Conservation (phyloP, 2,888 invertebrate genomes). For the Hirtodrosophila trivittata region DNA sequence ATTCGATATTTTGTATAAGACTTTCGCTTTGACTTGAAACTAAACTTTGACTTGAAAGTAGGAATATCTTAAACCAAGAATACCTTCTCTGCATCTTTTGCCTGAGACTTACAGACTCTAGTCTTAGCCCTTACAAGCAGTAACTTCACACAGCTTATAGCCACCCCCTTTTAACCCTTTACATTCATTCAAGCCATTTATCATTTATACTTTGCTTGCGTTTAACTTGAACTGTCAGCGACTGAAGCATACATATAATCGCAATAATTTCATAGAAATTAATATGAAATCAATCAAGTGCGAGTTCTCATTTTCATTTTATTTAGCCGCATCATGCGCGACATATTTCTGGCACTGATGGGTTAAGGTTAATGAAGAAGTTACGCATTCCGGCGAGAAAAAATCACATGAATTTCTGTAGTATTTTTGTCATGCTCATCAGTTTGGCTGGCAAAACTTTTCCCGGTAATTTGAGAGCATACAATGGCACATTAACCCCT, state of each 20-base stretch:
- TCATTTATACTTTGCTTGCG: conserved; percentile 44
- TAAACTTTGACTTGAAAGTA: too few species aligned
- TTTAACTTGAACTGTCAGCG: conserved; percentile 35
- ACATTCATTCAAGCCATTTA: conserved; percentile 1
- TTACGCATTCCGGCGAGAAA: conserved; percentile 31
- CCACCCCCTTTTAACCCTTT: conserved; percentile 3
- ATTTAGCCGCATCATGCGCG: conserved; percentile 52
- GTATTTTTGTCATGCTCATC: conserved; percentile 71
- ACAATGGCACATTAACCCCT: conserved; percentile 72
- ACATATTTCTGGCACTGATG: conserved; percentile 24
- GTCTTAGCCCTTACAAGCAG: not conserved
- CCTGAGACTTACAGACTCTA: too few species aligned
- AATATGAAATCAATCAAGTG: conserved; percentile 76
- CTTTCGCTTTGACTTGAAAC: too few species aligned
- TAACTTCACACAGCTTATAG: too few species aligned
- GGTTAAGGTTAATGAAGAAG: conserved; percentile 66
- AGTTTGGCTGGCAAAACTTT: conserved; percentile 36
- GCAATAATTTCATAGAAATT: conserved; percentile 67
- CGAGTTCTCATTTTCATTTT: conserved; percentile 35
- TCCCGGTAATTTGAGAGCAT: conserved; percentile 66
- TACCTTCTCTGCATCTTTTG: too few species aligned
- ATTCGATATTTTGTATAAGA: too few species aligned
- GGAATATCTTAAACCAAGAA: too few species aligned
- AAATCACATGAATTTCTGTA: conserved; percentile 44
- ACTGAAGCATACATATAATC: conserved; percentile 62